phyloP scores from a whole-genome alignment of 2,888 invertebrate genomes.

The Syrista parreyssii region DNA sequence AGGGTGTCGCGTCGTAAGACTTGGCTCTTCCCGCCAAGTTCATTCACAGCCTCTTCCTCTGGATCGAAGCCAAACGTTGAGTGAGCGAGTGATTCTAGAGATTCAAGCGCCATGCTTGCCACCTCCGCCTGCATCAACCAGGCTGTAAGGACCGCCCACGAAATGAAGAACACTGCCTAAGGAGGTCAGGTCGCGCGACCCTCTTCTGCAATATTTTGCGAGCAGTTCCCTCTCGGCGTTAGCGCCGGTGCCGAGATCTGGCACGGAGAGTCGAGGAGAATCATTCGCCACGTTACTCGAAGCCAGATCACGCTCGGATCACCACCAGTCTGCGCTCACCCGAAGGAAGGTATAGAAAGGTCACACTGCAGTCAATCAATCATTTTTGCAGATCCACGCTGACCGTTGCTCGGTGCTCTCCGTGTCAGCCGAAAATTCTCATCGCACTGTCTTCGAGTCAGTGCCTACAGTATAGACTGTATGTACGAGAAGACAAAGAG shows the following conservation, averaged over 20 bases:
- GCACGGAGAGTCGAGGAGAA: conserved; percentile 46
- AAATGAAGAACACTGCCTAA: conserved; percentile 38
- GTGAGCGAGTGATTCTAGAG: conserved; percentile 41
- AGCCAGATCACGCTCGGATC: not conserved
- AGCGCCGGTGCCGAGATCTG: conserved; percentile 43
- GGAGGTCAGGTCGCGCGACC: conserved; percentile 48
- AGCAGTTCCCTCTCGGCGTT: conserved; percentile 49
- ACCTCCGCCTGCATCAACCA: not conserved
- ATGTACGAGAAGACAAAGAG: no score
- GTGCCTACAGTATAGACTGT: no score
- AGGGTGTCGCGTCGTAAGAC: no score
- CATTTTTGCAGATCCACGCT: no score
- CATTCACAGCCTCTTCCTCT: conserved; percentile 59
- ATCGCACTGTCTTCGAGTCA: no score
- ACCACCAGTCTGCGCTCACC: no score
- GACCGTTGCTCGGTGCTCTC: no score
- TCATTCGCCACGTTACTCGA: conserved; percentile 47
- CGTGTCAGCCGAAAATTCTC: no score
- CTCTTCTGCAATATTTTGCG: conserved; percentile 49
- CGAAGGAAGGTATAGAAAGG: no score
- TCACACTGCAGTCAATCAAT: no score
- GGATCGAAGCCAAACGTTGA: conserved; percentile 61
- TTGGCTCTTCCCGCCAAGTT: conserved; percentile 61
- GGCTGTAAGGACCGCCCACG: conserved; percentile 7
- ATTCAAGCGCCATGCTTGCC: not conserved